Base-by-base conservation (phyloP, 2,888 invertebrate species). In the Marronus borbonicus region DNA sequence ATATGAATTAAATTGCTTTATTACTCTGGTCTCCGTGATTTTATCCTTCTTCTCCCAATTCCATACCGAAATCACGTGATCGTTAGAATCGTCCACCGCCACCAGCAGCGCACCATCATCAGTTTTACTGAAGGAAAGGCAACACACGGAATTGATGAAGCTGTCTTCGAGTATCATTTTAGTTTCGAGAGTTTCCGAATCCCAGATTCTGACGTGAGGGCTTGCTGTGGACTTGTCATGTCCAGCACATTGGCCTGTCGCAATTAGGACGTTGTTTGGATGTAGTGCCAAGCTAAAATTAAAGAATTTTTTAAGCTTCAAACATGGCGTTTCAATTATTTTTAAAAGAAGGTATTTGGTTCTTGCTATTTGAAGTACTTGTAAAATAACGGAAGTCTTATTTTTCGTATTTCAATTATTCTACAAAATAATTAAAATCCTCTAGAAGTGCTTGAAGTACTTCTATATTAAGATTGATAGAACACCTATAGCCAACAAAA, bases 171-270 rank as follows among this genome's bases (percentile, higher is more conserved):
- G 91, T 28, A 98, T 93, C 44, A 94, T 94, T 80, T 97, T 90
- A 0, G 98, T 98, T 69, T 95, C 93, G 58, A 98, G 91, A 39
- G 95, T 97, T 0, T 97, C 96, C 0, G 96, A 96, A 90, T 97
- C 96, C 98, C 98, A 98, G 76, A 98, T 93, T 80, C 98, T 92
- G 68, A 98, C 93, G 88, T 98, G 98, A 1, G 98, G 95, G 95
- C 94, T 92, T 31, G 95, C 94, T 84, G 96, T 96, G 79, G 93
- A 90, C 84, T 93, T 91, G 83, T 96, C 96, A 83, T 94, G 94
- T 0, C 97, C 96, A 2, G 96, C 95, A 83, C 95, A 94, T 89
- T 98, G 98, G 0, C 97, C 97, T 68, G 96, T 96, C 0, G 97
- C 98, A 70, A 97, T 92, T 69, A 96, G 90, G 88, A 97, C 90